Percentiles rank a stretch among this genome's conserved stretches.
Conservation (phyloP, 2,797 vertebrate species). For the Heterohyrax brucei region DNA sequence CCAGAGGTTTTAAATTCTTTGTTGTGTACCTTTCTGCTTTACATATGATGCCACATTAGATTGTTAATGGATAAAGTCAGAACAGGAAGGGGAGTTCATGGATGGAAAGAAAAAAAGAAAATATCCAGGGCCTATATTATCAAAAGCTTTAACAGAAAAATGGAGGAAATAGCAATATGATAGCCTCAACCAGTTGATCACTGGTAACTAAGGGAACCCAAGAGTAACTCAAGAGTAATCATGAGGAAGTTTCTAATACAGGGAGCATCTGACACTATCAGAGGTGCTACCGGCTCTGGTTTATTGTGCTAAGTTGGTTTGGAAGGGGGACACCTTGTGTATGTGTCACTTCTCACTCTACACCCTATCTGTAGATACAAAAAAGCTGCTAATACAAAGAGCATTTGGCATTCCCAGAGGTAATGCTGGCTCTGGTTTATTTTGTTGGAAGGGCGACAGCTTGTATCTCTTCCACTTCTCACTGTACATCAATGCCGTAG, state of each 20-base stretch:
- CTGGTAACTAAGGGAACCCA: constrained; percentile 1
- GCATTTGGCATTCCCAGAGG: neutral
- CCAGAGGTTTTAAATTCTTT: neutral
- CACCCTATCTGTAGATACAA: neutral
- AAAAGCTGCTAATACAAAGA: neutral
- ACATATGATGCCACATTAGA: neutral
- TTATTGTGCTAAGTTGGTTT: neutral
- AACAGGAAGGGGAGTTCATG: neutral
- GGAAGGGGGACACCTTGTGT: neutral
- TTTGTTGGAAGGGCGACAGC: neutral
- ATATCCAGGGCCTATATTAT: neutral
- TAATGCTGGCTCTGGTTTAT: neutral
- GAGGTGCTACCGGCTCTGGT: neutral
- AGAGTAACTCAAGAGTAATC: neutral
- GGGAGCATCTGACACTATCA: neutral
- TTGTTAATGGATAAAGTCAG: neutral
- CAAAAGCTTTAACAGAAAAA: neutral
- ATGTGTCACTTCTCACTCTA: neutral
- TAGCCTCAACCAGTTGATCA: neutral
- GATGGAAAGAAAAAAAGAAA: neutral
- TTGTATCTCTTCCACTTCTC: neutral
- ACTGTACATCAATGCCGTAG: neutral
- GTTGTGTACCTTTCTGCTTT: neutral
- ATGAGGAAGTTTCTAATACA: neutral
- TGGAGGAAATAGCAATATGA: neutral